phyloP scores from a whole-genome alignment of 2,797 vertebrate genomes.

The Enteromius unitaeniatus region DNA sequence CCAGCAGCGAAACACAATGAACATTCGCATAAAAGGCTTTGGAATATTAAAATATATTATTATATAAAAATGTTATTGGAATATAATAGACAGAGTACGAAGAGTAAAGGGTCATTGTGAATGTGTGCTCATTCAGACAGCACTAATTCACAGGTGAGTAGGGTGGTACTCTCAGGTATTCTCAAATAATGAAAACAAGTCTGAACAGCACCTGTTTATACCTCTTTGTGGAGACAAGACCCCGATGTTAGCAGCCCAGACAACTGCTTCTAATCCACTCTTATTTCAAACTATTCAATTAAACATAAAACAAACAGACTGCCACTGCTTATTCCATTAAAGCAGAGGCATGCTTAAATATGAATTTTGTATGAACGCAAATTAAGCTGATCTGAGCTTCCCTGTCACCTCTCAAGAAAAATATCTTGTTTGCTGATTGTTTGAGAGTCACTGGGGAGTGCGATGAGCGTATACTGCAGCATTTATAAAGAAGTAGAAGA shows the following conservation, averaged over 20 bases:
- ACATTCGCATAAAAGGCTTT: background rate
- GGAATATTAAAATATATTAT: no score
- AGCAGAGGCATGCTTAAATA: constrained; percentile 10
- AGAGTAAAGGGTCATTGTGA: background rate
- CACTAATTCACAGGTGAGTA: constrained; percentile 22
- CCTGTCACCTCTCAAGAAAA: constrained; percentile 26
- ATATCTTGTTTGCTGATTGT: constrained; percentile 17
- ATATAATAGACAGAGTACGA: background rate
- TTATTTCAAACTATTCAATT: constrained; percentile 23
- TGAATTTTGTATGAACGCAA: constrained; percentile 27
- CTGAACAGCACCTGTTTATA: constrained; percentile 54
- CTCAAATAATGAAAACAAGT: constrained; percentile 57
- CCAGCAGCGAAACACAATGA: background rate
- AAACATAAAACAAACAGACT: constrained; percentile 25
- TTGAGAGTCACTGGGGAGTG: constrained; percentile 7
- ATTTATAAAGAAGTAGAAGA: background rate
- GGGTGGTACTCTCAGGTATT: constrained; percentile 49
- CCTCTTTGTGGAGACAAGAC: background rate
- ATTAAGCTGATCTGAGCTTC: constrained; percentile 21
- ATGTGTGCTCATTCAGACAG: constrained; percentile 11
- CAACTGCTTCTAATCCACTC: constrained; percentile 36
- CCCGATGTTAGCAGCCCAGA: background rate
- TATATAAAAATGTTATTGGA: no score
- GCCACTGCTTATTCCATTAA: constrained; percentile 10
- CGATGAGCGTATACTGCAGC: background rate